A percentile compares a stretch with the other conserved stretches of the same genome.
These are phyloP conservation scores for Aurelia coerulea DNA, from an alignment of 30 jellyfish, hydroid and myxozoan species.

Conservation along the genomic window DNA sequence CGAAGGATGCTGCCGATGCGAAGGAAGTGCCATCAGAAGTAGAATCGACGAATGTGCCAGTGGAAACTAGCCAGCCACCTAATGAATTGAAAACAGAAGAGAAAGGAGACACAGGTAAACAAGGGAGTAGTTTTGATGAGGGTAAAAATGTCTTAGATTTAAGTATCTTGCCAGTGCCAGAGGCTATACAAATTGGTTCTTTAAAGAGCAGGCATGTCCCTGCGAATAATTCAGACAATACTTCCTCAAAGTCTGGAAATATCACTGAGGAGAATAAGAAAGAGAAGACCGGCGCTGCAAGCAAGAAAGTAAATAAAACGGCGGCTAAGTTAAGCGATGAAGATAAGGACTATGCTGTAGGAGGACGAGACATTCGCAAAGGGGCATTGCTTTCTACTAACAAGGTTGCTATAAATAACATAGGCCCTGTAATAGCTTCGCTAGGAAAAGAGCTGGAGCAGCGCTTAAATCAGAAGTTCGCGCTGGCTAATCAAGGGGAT, in stretches of 20 bases:
- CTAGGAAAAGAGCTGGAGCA: conserved; percentile 15
- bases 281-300: neutral
- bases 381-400: conserved; percentile 3
- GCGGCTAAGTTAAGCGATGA: too few species aligned
- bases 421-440: conserved; percentile 18
- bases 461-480: neutral
- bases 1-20: neutral
- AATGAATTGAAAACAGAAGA: conserved; percentile 4
- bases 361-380: neutral
- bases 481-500: neutral
- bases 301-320: neutral
- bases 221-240: too few species aligned
- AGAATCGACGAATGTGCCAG: too few species aligned
- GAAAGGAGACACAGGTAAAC: conserved; percentile 41
- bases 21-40: too few species aligned
- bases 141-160: conserved; percentile 27
- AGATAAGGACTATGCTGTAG: neutral
- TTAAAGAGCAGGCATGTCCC: conserved; percentile 4
- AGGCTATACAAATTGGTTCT: conserved; percentile 18
- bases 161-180: conserved; percentile 45
- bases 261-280: too few species aligned
- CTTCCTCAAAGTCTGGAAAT: too few species aligned
- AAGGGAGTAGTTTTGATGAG: neutral
- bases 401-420: neutral
- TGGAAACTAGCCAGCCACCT: neutral